Evolutionary conservation across 1,140 invertebrate genomes (phyloP), one percentile per base, ranked within the genome.

Genomic region (Calliopsis andreniformis): DNA sequence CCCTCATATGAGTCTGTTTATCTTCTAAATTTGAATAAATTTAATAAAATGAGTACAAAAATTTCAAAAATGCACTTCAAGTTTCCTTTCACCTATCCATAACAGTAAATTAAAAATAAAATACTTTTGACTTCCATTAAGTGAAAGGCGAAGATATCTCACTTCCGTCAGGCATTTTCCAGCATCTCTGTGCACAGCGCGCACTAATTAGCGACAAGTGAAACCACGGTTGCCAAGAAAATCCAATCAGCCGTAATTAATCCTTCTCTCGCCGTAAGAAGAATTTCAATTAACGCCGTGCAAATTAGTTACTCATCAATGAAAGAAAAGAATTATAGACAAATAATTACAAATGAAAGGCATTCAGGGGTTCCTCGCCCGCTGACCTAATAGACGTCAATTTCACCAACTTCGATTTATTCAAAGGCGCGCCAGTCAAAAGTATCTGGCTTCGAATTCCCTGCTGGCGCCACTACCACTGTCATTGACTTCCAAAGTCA

Each of bases 351-450:
- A 39, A 35, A 35, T 28, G 39, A 39, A 20, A 35, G 14, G 63
- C 56, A 62, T 39, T 80, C 78, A 68, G 42, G n/a, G 68, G 83
- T 85, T 63, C 70, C 76, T 87, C 82, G 81, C 87, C 85, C 68
- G 87, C 85, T 88, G 80, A 89, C 87, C 88, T 84, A 87, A 78
- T 88, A 83, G 68, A 30, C 78, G 49, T 84, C 73, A 86, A 87
- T 88, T 88, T 88, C 86, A 88, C 87, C 68, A 58, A 35, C 28
- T 77, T 76, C 45, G 28, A 47, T 82, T 83, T 83, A 51, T 66
- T 80, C 59, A 20, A 45, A 62, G 66, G 23, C 25, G 43, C 55
- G 51, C 10, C 66, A 64, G 28, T 35, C 30, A 56, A 68, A 68
- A 43, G 20, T 51, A 4, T 28, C 6, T 20, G 32, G 20, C 32